A percentile compares a stretch with the other conserved stretches of the same genome.
phyloP scores from a whole-genome alignment of 2,113 vertebrate genomes.

The Bucco capensis region DNA sequence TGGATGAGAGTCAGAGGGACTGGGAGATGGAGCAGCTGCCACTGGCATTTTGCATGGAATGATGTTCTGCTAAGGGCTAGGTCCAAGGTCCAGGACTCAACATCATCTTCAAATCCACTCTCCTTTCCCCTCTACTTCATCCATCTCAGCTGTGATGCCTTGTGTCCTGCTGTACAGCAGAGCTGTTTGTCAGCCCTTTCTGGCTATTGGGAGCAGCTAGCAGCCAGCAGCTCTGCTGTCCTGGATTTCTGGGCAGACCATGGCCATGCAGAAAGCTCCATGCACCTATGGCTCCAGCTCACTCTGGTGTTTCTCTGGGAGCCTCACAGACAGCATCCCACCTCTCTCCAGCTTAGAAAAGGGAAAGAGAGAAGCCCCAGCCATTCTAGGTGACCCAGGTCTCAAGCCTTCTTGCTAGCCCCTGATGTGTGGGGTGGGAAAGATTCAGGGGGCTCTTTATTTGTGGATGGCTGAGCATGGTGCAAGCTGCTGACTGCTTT shows the following conservation, averaged over 20 bases:
- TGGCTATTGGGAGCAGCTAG: background rate
- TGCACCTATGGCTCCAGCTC: background rate
- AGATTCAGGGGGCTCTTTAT: background rate
- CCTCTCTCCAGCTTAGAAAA: background rate
- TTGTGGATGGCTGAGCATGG: background rate
- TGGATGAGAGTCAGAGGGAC: background rate
- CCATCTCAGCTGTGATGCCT: background rate
- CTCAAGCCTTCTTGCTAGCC: background rate
- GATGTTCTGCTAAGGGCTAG: background rate
- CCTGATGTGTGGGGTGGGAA: background rate
- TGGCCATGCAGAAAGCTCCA: rapidly evolving
- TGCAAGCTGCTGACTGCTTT: rapidly evolving
- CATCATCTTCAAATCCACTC: background rate
- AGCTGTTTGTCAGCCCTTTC: background rate
- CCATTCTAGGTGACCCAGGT: background rate
- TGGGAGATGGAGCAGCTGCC: background rate
- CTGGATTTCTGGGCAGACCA: background rate
- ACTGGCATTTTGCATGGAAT: rapidly evolving
- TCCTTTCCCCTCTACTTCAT: background rate
- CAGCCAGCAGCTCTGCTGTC: background rate
- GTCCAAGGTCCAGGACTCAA: background rate
- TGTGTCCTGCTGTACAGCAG: background rate
- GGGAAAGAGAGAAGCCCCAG: background rate
- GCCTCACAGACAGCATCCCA: background rate
- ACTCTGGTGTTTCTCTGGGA: background rate